Evolutionary conservation across 2,888 invertebrate species (phyloP), one percentile per base, ranked within the genome.

Genomic region (Leucania comma): DNA sequence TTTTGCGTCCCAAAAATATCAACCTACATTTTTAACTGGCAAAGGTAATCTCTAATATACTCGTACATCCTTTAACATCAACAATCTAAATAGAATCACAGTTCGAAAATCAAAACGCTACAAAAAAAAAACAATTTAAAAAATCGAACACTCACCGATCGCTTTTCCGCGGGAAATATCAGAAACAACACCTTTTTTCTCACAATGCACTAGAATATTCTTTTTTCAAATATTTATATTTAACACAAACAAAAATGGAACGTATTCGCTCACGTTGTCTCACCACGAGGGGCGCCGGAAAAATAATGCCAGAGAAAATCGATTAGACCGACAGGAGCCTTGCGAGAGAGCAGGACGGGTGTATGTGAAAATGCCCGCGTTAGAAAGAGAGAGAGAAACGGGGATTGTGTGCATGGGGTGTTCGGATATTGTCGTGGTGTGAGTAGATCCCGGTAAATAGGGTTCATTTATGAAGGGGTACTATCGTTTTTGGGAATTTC

Each of bases 271-370:
- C 73, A 85, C 85, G 83, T 80, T 82, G 76, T 67, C 53, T 65
- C 71, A 38, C 56, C 77, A 78, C 73, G 79, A 72, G 81, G 66
- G 74, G 57, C 63, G 51, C 70, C 78, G 75, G 80, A 65, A 87
- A 87, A 86, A 83, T 81, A 84, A 78, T 87, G 87, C 68, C 67
- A 76, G 71, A 75, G 81, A 87, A 86, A 86, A 86, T 86, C 86
- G 86, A 86, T 86, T 78, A 77, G 29, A 35, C 76, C 56, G 63
- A 66, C 69, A 63, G 65, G 62, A 77, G 75, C 64, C 54, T 60
- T 58, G 65, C 26, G 78, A 10, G 65, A 0, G 70, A 80, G 68
- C 4, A 72, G 68, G 83, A 84, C 6, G 46, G 72, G 9, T 48
- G 17, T 54, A 62, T 56, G 26, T 56, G 26, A 61, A 51, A 60